Percentiles rank a stretch among this genome's conserved stretches.
These are phyloP conservation scores for Anagrus nilaparvatae DNA, from an alignment of 1,140 invertebrate species.

Conservation along the genomic window DNA sequence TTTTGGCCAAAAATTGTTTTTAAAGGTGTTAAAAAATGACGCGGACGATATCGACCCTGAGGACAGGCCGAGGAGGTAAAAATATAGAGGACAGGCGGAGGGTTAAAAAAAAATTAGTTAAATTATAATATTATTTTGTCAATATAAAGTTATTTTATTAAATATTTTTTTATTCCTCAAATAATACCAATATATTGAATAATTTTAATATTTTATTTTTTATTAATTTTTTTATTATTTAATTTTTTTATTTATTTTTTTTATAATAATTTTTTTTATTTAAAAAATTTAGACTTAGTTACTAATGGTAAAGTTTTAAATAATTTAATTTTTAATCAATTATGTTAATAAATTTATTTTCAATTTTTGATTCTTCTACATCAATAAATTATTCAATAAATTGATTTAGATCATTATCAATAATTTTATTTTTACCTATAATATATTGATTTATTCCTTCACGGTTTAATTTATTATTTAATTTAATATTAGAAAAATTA, in stretches of 20 bases:
- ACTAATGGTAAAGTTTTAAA: constrained; percentile 43
- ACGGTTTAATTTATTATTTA: constrained; percentile 27
- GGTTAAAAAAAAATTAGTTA: constrained; percentile 38
- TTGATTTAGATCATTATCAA: constrained; percentile 42
- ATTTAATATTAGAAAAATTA: constrained; percentile 36
- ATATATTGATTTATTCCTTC: constrained; percentile 41
- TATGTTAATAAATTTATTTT: constrained; percentile 23
- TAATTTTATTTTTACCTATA: constrained; percentile 38
- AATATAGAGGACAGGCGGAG: no score
- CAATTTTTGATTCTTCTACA: constrained; percentile 22
- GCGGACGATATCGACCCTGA: no score
- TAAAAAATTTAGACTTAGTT: constrained; percentile 38
- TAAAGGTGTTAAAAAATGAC: no score
- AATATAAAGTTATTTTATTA: no score
- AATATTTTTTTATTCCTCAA: constrained; percentile 38
- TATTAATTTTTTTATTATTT: constrained; percentile 34
- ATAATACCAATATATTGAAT: constrained; percentile 20
- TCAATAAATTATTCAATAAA: constrained; percentile 37
- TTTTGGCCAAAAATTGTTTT: no score
- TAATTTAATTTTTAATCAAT: no score
- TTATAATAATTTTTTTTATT: constrained; percentile 42
- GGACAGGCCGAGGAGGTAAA: no score
- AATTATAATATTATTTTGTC: constrained; percentile 32
- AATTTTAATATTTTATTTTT: constrained; percentile 37
- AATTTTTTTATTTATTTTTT: constrained; percentile 21